Evolutionary conservation across 1,140 invertebrate species (phyloP).

Genomic region (Calliopsis andreniformis): DNA sequence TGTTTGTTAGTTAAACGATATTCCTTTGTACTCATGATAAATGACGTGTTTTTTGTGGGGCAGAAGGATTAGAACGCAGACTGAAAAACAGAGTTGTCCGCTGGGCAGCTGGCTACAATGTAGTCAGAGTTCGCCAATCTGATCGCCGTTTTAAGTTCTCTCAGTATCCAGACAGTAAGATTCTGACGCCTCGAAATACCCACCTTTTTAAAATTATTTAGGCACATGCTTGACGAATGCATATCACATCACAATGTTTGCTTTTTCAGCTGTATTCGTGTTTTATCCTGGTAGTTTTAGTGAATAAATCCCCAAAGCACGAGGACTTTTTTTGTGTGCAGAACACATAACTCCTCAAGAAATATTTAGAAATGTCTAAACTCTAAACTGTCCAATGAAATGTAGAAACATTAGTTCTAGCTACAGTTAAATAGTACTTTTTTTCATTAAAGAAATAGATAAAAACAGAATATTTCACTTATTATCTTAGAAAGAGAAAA

Average conservation of each 20-base stretch:
- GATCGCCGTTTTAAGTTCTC: slow-evolving; percentile 80
- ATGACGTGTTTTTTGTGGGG: slow-evolving; percentile 67
- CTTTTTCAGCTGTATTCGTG: slow-evolving; percentile 38
- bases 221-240: slow-evolving; percentile 69
- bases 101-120: slow-evolving; percentile 80
- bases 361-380: background rate
- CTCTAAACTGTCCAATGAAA: background rate
- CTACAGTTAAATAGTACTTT: background rate
- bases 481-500: background rate
- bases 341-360: background rate
- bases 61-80: slow-evolving; percentile 73
- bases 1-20: slow-evolving; percentile 5
- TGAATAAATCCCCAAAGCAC: slow-evolving; percentile 32
- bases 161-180: slow-evolving; percentile 81
- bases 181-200: slow-evolving; percentile 58
- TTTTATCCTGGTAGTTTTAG: slow-evolving; percentile 42
- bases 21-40: slow-evolving; percentile 46
- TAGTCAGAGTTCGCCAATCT: slow-evolving; percentile 80
- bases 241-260: slow-evolving; percentile 48
- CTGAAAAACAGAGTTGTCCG: slow-evolving; percentile 76
- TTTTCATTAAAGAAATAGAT: background rate
- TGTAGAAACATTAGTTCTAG: background rate
- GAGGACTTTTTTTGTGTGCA: background rate
- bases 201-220: slow-evolving; percentile 54
- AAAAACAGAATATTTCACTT: background rate